phyloP scores from a whole-genome alignment of 2,797 vertebrate genomes.

The Hoplostethus mediterraneus region DNA sequence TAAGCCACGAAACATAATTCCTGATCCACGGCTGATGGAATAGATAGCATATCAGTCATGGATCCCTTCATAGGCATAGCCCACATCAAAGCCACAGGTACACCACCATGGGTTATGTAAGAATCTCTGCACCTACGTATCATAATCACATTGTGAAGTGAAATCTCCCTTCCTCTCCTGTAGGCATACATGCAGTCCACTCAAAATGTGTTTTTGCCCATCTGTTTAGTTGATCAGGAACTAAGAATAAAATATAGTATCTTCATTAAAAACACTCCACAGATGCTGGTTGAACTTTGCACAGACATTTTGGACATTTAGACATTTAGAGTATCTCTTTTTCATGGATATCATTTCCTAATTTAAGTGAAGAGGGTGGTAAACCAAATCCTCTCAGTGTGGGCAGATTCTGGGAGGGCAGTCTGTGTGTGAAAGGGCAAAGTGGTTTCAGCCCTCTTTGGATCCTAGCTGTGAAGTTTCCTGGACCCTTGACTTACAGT shows the following conservation, averaged over 20 bases:
- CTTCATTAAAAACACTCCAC: not conserved
- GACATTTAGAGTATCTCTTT: conserved; percentile 9
- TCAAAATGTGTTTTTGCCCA: not conserved
- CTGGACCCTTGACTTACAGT: not conserved
- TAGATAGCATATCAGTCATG: not conserved
- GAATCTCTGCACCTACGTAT: not conserved
- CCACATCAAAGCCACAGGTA: not conserved
- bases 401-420: conserved; percentile 22
- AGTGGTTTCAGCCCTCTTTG: not conserved
- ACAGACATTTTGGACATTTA: conserved; percentile 1
- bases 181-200: not conserved
- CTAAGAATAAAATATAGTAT: conserved; percentile 12
- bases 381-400: no score
- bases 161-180: not conserved
- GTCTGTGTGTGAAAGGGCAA: conserved; percentile 1
- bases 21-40: not conserved
- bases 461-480: not conserved
- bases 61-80: no score
- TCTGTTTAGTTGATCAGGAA: no score
- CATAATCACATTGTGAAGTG: not conserved
- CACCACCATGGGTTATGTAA: not conserved
- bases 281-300: not conserved
- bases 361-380: conserved; percentile 7
- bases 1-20: conserved; percentile 9
- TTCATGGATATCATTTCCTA: conserved; percentile 9